A percentile compares a stretch with the other conserved stretches of the same genome.
These are phyloP conservation scores for Holothuria scabra DNA, from an alignment of 53 echinoderm and acorn worm genomes.

Conservation along the genomic window DNA sequence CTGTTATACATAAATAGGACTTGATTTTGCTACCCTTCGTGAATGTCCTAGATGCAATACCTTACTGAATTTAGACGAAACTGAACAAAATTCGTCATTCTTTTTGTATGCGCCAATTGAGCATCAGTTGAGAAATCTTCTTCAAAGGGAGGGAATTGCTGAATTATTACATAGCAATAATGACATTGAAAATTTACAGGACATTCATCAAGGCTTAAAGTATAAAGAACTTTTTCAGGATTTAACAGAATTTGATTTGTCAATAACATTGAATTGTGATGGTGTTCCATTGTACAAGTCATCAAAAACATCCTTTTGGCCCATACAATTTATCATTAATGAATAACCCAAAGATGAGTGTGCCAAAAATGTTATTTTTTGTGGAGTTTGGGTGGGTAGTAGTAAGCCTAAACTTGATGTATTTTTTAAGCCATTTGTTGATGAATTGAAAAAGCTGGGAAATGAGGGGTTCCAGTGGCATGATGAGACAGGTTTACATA, in stretches of 20 bases:
- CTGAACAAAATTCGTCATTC: neutral
- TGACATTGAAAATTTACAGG: neutral
- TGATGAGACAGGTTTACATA: neutral
- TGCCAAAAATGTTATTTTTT: slow-evolving; percentile 49
- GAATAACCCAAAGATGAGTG: slow-evolving; percentile 56
- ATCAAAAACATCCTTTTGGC: slow-evolving; percentile 63
- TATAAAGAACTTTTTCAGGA: slow-evolving; percentile 4
- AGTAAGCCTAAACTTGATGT: slow-evolving; percentile 49
- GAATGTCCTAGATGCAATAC: slow-evolving; percentile 1
- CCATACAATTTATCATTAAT: slow-evolving; percentile 50
- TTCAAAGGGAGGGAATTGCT: neutral
- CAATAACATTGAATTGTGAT: slow-evolving; percentile 58
- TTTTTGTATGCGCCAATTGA: slow-evolving; percentile 26
- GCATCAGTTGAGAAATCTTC: slow-evolving; percentile 22
- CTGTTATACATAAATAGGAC: too few species aligned
- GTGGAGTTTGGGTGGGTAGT: slow-evolving; percentile 61
- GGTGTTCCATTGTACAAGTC: slow-evolving; percentile 70
- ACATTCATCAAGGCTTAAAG: slow-evolving; percentile 16
- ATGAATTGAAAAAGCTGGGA: slow-evolving; percentile 46
- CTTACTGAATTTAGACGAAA: slow-evolving; percentile 1
- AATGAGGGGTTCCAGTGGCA: slow-evolving; percentile 38
- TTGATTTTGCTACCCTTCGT: neutral
- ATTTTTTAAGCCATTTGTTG: slow-evolving; percentile 58
- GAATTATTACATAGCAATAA: neutral
- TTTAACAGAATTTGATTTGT: slow-evolving; percentile 20